Base-by-base conservation (phyloP, 2,888 invertebrate genomes). In the Xiphydria camelus region DNA sequence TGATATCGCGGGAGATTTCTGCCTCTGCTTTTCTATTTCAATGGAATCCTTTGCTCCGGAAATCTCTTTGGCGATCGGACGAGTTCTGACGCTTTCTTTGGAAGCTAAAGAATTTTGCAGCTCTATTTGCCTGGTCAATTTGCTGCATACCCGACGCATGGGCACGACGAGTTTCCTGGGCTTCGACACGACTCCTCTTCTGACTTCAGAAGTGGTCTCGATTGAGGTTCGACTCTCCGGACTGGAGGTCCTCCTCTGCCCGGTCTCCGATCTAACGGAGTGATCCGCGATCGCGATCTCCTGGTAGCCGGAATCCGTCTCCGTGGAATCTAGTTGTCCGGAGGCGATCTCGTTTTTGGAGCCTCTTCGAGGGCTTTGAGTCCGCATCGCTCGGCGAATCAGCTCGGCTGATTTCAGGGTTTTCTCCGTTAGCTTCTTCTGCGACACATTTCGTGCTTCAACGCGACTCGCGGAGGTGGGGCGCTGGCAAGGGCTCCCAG, bases 341-440 rank as follows among this genome's bases (percentile, higher is more conserved):
- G 6, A 14, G 3, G 15, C 12, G 15, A 29, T 14, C 6, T 10
- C 15, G 15, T 4, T 18, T 3, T 23, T 37, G 10, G 4, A 35
- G 38, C 12, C 32, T 20, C 31, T 22, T 35, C 31, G 37, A 3
- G 29, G 15, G 15, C 29, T 15, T 12, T 6, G 15, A 12, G 5
- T 29, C 6, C 9, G 6, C 29, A 14, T 29, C 33, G 41, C 40
- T 22, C 5, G 33, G 29, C 44, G 55, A 44, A 58, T 46, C 19
- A 55, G 33, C 40, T 50, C 42, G 41, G 46, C 32, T 14, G 59
- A 49, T 32, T 29, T 41, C 35, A 43, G 37, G 4, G 25, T 44
- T 32, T 23, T 17, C 23, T 20, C 4, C 14, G 23, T 29, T 12
- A 14, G 22, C 25, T 22, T 34, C 10, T 12, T 9, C 6, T n/a